A percentile compares a stretch with the other conserved stretches of the same genome.
phyloP scores from a whole-genome alignment of 2,113 vertebrate genomes.

The Zapus hudsonius region DNA sequence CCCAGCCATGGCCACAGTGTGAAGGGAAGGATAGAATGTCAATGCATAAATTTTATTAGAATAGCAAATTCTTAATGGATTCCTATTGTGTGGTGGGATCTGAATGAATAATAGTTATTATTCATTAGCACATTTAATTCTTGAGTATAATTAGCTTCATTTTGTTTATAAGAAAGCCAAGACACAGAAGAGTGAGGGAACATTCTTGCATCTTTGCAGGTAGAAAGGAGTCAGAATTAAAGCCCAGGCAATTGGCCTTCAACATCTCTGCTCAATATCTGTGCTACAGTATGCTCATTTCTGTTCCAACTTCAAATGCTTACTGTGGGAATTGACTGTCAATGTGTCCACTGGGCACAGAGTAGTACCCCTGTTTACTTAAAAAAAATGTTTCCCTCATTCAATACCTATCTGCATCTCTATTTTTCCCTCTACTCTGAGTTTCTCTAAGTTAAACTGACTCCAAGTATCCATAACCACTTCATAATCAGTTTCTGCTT shows the following conservation, averaged over 20 bases:
- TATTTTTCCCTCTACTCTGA: neutral
- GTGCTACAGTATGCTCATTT: neutral
- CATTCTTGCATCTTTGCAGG: neutral
- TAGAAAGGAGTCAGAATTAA: neutral
- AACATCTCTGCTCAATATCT: neutral
- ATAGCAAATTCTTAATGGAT: neutral
- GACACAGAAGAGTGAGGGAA: neutral
- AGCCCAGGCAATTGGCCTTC: neutral
- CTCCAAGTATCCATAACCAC: neutral
- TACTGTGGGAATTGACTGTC: neutral
- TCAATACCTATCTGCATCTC: neutral
- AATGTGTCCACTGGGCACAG: neutral
- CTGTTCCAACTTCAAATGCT: neutral
- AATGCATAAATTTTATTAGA: conserved; percentile 28
- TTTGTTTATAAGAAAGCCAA: conserved; percentile 52
- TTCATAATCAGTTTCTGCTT: neutral
- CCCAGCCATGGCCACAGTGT: neutral
- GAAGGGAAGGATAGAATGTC: neutral
- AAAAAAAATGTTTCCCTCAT: neutral
- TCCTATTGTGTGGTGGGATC: neutral
- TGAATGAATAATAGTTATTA: neutral
- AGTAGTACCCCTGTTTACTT: neutral
- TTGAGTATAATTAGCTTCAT: conserved; percentile 40
- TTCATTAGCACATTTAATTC: conserved; percentile 30
- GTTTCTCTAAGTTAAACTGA: neutral